Evolutionary conservation across 1,140 invertebrate genomes (phyloP), one percentile per base, ranked within the genome.

Genomic region (Gryon sp.): DNA sequence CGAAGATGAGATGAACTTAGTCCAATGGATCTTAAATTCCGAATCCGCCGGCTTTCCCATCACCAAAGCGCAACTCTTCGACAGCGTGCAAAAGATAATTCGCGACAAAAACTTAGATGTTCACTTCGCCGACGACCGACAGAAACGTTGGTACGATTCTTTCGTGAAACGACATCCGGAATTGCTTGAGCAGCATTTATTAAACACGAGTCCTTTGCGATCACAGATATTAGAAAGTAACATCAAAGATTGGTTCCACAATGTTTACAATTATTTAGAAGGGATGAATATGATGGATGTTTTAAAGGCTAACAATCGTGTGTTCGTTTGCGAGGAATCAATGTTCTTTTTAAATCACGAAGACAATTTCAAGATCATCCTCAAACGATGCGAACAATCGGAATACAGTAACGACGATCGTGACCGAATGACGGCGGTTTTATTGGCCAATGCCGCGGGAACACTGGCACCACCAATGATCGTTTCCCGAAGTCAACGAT

Each of bases 1-100:
- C 0, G 15, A 40, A 9, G 36, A 40, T 1, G 36, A 50, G 6
- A 0, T 2, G 2, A 48, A 62, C 11, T 15, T 62, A 3, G 55
- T 48, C 2, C 14, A 52, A n/a, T 63, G 62, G 62, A 53, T 66
- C 36, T 5, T 53, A 1, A 53, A 24, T 2, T n/a, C 19, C 4
- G 62, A 66, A n/a, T 18, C 24, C 2, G 62, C 62, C 6, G 62
- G 62, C 0, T 66, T 66, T 11, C 38, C 62, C 0, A 28, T 66
- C 1, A 53, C 48, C 12, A 20, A 45, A 15, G 30, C 28, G 0
- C 62, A 66, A 24, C 40, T 55, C 0, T 14, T 53, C 6, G 62
- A 43, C 16, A 66, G 62, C 5, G 50, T 55, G 0, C 62, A 53
- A 12, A 63, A 63, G 4, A 11, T 63, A 0, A 8, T 63, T 1